Conservation (phyloP, 2,113 vertebrate genomes). For the Cephalophus harveyi region DNA sequence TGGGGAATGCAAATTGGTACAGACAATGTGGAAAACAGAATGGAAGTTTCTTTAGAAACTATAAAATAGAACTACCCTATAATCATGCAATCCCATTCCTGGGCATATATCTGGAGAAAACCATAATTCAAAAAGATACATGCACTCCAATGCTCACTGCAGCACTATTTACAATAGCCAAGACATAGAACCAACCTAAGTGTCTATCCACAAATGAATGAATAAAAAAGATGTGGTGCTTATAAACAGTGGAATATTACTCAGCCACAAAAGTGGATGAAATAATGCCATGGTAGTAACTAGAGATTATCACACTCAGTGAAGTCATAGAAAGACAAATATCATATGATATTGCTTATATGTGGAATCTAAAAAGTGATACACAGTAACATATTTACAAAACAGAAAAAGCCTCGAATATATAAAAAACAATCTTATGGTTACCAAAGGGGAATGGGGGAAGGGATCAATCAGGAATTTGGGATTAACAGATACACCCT, state of each 20-base stretch:
- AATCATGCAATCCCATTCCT: not conserved
- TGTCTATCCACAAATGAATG: not conserved
- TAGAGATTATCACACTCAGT: not conserved
- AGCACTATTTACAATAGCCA: not conserved
- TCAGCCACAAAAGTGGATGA: not conserved
- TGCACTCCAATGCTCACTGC: no score
- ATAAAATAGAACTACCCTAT: not conserved
- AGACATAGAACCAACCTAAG: not conserved
- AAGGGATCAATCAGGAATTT: not conserved
- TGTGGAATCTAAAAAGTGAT: not conserved
- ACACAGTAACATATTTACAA: not conserved
- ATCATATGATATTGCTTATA: no score
- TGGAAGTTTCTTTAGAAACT: not conserved
- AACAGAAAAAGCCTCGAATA: not conserved
- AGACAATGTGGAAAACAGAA: not conserved
- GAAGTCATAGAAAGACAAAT: not conserved
- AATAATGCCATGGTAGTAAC: not conserved
- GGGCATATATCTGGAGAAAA: not conserved
- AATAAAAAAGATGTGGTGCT: not conserved
- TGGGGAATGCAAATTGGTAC: not conserved
- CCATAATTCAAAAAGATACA: not conserved
- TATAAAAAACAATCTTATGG: not conserved
- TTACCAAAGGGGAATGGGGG: not conserved
- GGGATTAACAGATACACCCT: not conserved
- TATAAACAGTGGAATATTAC: not conserved